phyloP scores from a whole-genome alignment of 2,888 invertebrate species.

The Girardia tigrina region DNA sequence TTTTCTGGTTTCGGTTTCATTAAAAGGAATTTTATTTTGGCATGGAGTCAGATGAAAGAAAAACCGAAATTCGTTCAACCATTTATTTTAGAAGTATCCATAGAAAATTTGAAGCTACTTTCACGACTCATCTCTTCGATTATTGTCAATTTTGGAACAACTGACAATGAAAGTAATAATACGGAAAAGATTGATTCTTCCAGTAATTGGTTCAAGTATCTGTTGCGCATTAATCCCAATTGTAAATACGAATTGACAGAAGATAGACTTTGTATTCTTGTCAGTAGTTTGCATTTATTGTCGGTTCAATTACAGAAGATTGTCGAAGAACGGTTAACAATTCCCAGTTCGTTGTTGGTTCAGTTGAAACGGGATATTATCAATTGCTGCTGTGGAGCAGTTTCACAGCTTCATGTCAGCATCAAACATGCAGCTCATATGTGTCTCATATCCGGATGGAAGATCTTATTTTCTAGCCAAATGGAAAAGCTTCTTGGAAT shows the following conservation, averaged over 20 bases:
- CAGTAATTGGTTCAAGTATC: background rate
- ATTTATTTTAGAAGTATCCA: constrained; percentile 23
- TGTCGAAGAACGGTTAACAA: background rate
- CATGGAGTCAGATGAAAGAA: background rate
- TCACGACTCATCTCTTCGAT: background rate
- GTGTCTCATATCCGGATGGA: background rate
- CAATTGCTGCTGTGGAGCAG: constrained; percentile 18
- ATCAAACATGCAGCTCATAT: background rate
- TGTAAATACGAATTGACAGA: background rate
- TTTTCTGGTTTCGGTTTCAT: background rate
- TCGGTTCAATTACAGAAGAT: background rate
- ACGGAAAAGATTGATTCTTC: background rate
- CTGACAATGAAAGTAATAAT: background rate
- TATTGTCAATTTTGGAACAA: background rate
- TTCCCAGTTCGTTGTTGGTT: background rate
- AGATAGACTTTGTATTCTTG: background rate
- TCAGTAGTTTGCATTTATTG: background rate
- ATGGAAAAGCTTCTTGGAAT: background rate
- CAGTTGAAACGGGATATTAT: background rate
- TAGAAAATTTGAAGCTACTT: constrained; percentile 10
- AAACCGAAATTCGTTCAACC: background rate
- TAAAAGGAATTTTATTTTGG: background rate
- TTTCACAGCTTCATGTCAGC: background rate
- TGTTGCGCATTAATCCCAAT: background rate
- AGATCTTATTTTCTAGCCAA: background rate